phyloP scores from a whole-genome alignment of 2,797 vertebrate species.

The Diplodus sargus region DNA sequence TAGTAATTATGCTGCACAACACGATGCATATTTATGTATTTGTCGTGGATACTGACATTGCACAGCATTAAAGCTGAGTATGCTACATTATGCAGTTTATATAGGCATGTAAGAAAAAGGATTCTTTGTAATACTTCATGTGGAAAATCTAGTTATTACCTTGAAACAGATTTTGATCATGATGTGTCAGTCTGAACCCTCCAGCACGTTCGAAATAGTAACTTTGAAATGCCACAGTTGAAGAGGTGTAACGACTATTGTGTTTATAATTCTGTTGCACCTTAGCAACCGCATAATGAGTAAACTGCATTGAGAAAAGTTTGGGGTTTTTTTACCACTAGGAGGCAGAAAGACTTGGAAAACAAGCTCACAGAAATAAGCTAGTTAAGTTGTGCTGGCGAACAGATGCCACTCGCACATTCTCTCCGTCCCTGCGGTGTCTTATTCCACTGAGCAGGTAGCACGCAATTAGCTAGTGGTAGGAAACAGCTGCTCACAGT shows the following conservation, averaged over 20 bases:
- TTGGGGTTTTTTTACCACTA: neutral
- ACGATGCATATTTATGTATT: conserved; percentile 19
- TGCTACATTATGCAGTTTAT: neutral
- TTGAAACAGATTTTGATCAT: conserved; percentile 39
- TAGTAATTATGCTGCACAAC: conserved; percentile 38
- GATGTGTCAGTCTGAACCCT: conserved; percentile 45
- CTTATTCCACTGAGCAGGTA: neutral
- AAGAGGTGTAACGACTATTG: conserved; percentile 40
- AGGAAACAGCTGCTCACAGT: neutral
- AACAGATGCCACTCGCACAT: neutral
- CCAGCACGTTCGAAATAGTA: conserved; percentile 61
- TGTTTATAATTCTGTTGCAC: conserved; percentile 7
- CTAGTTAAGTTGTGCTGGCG: neutral
- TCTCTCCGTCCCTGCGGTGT: neutral
- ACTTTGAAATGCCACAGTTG: conserved; percentile 58
- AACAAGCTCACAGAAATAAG: neutral
- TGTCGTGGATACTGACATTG: conserved; percentile 1
- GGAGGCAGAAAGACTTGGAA: neutral
- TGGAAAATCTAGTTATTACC: conserved; percentile 43
- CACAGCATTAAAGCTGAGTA: conserved; percentile 12
- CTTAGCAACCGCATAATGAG: conserved; percentile 7
- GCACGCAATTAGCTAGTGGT: neutral
- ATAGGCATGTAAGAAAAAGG: neutral
- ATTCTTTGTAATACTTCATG: conserved; percentile 6
- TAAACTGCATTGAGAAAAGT: neutral